A percentile compares a stretch with the other conserved stretches of the same genome.
phyloP scores from a whole-genome alignment of 2,797 vertebrate genomes.

The Smutsia temminckii region DNA sequence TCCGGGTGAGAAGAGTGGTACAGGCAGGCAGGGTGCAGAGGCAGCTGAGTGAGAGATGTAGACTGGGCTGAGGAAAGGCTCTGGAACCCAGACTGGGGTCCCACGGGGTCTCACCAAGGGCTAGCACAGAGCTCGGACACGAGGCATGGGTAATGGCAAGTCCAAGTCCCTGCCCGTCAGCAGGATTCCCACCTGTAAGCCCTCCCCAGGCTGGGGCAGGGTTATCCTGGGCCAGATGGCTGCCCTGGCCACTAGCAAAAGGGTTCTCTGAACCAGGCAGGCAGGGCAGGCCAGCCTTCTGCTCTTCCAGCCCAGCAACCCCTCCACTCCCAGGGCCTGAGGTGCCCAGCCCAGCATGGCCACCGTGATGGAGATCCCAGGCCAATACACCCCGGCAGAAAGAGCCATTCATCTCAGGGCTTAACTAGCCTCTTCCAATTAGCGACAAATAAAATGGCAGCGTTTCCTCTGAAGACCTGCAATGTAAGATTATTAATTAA shows the following conservation, averaged over 20 bases:
- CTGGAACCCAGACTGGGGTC: not conserved
- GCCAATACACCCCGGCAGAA: not conserved
- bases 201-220: not conserved
- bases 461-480: constrained; percentile 41
- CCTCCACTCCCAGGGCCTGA: not conserved
- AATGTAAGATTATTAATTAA: constrained; percentile 74
- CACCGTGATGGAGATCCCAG: not conserved
- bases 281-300: not conserved
- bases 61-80: not conserved
- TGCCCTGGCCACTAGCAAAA: not conserved
- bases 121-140: not conserved
- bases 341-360: not conserved
- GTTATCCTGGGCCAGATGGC: not conserved
- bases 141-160: not conserved
- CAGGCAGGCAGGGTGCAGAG: not conserved
- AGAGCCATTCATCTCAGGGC: constrained; percentile 59
- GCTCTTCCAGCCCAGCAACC: not conserved
- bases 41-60: not conserved
- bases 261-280: too few relatives aligned
- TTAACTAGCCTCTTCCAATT: constrained; percentile 75
- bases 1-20: too few relatives aligned
- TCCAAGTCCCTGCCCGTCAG: not conserved
- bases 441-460: constrained; percentile 64
- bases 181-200: not conserved
- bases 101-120: not conserved